Evolutionary conservation across 2,797 vertebrate genomes (phyloP), one percentile per base, ranked within the genome.

Genomic region (Platyrinchus mystaceus): DNA sequence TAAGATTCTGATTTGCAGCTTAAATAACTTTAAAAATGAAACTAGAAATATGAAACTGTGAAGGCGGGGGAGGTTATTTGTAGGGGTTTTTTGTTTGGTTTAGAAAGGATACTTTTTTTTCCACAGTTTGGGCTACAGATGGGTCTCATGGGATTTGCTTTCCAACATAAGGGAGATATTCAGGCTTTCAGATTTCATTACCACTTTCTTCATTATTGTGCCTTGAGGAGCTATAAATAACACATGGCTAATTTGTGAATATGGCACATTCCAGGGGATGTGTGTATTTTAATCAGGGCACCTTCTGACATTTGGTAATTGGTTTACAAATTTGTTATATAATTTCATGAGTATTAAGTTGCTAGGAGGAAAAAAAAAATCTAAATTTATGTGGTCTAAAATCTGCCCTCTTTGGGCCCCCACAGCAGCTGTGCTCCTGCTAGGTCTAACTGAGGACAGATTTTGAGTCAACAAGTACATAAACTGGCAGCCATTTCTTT

Each of bases 211-310:
- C 77, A 69, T 66, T 95, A 89, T 90, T 95, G 85, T 95, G 94
- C 89, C 87, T 89, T 5, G 56, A 97, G 94, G 82, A 95, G 34
- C 94, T 96, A 95, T 97, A 96, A 97, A 96, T 97, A 97, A 96
- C 96, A 94, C 90, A 91, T 93, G 89, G 91, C 93, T 94, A 96
- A 96, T 97, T 89, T 97, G 93, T 96, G 95, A 96, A 69, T 95
- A 83, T 52, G 47, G 67, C 90, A 94, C 36, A 5, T 97, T 87
- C 68, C 71, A 82, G 56, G 77, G 91, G 87, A 91, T 74, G 78
- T 87, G 58, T 96, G 89, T 74, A 90, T 97, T 96, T 97, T 97
- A 96, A 95, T 96, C 91, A 96, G 88, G 88, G 85, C 73, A 91
- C 93, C 84, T 96, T 95, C 94, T 97, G 80, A 97, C 94, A 87